Evolutionary conservation across 1,140 invertebrate species (phyloP), one percentile per base, ranked within the genome.

Genomic region (Stratiolaelaps scimitus): DNA sequence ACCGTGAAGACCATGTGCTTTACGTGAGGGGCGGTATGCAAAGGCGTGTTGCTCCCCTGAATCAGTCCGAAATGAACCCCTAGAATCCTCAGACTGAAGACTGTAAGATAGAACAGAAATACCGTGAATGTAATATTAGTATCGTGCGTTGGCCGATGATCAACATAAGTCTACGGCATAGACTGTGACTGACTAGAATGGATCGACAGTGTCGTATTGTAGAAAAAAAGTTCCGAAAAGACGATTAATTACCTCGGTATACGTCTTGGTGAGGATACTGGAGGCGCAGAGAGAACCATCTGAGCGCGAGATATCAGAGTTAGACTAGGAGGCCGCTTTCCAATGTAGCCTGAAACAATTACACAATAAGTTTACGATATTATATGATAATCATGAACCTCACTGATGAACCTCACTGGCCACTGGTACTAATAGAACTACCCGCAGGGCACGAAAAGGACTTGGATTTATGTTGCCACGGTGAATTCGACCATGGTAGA

Each of bases 61-160:
- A 60, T 60, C 53, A 1, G 53, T 60, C 26, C 53, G 15, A 26
- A 60, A 60, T 26, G 53, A 60, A 10, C 53, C 53, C 34, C 53
- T 60, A 60, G 53, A 60, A 23, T 60, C 53, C 53, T 60, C 53
- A 29, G 53, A 60, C 34, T 60, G 53, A 10, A 60, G 53, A 60
- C 53, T 60, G 53, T 28, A 48, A 48, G 7, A 13, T 13, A 45
- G 15, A 48, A 15, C 19, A 28, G 44, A 48, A 48, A 20, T 48
- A 0, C 15, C 15, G 7, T 20, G 5, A 20, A 15, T 48, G 19
- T 6, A 20, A 20, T 13, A 45, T n/a, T 13, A 45, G 13, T 13
- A 48, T 20, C 15, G 4, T 48, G 47, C 7, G 15, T 6, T 28
- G 7, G 19, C 15, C 47, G 47, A 48, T 6, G 19, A 28, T 48